Evolutionary conservation across 2,888 invertebrate species (phyloP), one percentile per base, ranked within the genome.

Genomic region (Mythimna ferrago): DNA sequence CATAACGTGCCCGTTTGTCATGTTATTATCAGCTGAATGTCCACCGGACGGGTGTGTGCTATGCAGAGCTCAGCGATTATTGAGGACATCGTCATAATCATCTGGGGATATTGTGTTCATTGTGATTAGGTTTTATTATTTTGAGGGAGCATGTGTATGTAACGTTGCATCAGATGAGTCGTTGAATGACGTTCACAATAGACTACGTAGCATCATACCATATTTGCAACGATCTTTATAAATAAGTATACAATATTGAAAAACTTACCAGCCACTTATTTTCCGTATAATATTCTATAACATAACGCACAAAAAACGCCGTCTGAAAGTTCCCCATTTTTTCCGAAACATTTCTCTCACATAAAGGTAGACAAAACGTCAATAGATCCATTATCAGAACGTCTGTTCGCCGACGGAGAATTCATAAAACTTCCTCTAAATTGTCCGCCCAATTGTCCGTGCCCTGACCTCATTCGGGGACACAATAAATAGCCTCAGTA

Each of bases 341-440:
- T 66, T 68, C 65, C 62, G 56, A 71, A 58, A 74, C 67, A 62
- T 70, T 80, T 68, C 57, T 61, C 58, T 21, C 67, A 65, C 67
- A 73, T 81, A 78, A 80, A 80, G 80, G 80, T 81, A 71, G 67
- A 78, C 78, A 81, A 74, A 81, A 78, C 71, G 68, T 69, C 80
- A 82, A 81, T 82, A 71, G 82, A 78, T 68, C 82, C 66, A 81
- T 81, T 82, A 82, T 82, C 75, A 75, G 73, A 69, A 63, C 26
- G 79, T 57, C 78, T 78, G 82, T 48, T 71, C 73, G 32, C 35
- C 51, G 58, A 64, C 14, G 66, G 60, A 44, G 68, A 77, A 81
- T 82, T 82, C 79, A 76, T 80, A 71, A 80, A 80, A 82, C 70
- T 73, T 66, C 76, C 58, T 64, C 71, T 82, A 75, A 82, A 82